Evolutionary conservation across 2,888 invertebrate species (phyloP).

Genomic region (Pammene aurita): DNA sequence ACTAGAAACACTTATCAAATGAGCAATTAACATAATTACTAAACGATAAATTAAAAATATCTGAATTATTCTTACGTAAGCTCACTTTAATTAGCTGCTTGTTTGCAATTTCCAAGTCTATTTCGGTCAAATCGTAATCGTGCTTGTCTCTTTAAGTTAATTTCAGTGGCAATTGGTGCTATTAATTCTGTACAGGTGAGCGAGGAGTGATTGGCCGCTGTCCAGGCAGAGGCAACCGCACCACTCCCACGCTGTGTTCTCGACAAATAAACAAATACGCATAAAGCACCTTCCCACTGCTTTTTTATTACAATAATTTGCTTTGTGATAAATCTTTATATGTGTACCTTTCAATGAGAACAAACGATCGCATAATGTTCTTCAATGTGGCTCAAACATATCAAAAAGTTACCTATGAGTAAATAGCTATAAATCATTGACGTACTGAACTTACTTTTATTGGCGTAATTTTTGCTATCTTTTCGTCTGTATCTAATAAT

Average conservation of each 20-base stretch:
- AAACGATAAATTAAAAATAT: neutral
- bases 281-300: constrained; percentile 42
- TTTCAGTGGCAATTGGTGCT: constrained; percentile 56
- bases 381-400: neutral
- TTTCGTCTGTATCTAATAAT: constrained; percentile 52
- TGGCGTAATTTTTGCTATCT: constrained; percentile 41
- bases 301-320: constrained; percentile 27
- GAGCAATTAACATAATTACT: neutral
- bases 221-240: constrained; percentile 64
- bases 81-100: constrained; percentile 1
- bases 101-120: constrained; percentile 11
- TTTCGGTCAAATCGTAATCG: constrained; percentile 43
- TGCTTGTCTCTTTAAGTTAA: constrained; percentile 50
- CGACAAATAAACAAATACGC: constrained; percentile 66
- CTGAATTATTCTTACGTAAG: constrained; percentile 1
- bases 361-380: constrained; percentile 1
- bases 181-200: constrained; percentile 73
- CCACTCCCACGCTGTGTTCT: constrained; percentile 65
- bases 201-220: constrained; percentile 67
- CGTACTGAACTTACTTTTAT: constrained; percentile 15
- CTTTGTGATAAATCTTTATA: constrained; percentile 23
- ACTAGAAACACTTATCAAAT: neutral
- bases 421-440: constrained; percentile 12
- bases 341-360: neutral
- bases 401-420: no score